Evolutionary conservation across 1,140 invertebrate species (phyloP).

Genomic region (Drosophila sucinea): DNA sequence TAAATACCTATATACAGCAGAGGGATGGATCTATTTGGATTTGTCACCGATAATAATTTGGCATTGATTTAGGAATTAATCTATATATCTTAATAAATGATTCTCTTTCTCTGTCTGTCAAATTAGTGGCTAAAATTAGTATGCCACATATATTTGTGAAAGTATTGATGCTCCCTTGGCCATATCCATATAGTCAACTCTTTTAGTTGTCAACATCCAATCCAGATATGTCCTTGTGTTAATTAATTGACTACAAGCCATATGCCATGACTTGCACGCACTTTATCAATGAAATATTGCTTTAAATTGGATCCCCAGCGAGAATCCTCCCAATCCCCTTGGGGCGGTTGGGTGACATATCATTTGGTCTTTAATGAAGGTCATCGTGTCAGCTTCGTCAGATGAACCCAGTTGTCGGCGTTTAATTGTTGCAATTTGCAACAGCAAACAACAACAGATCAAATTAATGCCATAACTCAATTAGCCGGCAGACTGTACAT

Average conservation of each 20-base stretch:
- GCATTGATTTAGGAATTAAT: no score
- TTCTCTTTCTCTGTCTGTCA: no score
- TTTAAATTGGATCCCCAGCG: conserved; percentile 62
- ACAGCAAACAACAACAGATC: conserved; percentile 53
- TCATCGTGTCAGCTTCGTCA: conserved; percentile 53
- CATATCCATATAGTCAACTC: no score
- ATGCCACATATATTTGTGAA: no score
- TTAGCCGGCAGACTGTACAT: conserved; percentile 58
- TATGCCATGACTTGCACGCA: conserved; percentile 41
- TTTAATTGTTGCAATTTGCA: conserved; percentile 76
- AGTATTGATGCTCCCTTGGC: no score
- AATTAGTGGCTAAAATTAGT: no score
- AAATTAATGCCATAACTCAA: conserved; percentile 81
- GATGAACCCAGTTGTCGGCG: conserved; percentile 42
- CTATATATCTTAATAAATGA: no score
- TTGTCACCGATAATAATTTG: no score
- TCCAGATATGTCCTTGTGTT: conserved; percentile 61
- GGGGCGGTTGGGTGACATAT: conserved; percentile 31
- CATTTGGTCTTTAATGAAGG: conserved; percentile 63
- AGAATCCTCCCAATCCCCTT: background rate
- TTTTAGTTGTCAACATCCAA: conserved; percentile 29
- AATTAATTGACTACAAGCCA: conserved; percentile 43
- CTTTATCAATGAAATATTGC: conserved; percentile 75
- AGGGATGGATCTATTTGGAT: no score
- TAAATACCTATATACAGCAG: no score